These are phyloP conservation scores for Brienomyrus brachyistius DNA, from an alignment of 2,113 vertebrate species.

Conservation along the genomic window DNA sequence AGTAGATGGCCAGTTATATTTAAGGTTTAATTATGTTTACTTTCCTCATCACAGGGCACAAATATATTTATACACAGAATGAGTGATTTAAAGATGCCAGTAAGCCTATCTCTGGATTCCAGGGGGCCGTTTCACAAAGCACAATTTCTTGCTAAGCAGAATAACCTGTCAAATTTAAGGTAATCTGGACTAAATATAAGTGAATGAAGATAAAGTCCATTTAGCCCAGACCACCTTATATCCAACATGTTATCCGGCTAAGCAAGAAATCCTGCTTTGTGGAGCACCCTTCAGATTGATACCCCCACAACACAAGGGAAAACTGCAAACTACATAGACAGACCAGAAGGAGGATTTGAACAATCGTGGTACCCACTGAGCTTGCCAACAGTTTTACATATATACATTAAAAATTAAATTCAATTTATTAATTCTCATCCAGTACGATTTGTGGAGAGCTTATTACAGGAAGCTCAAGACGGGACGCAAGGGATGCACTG, in stretches of 20 bases:
- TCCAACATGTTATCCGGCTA: too few species aligned
- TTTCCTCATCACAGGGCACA: background rate
- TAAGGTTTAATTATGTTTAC: background rate
- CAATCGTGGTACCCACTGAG: background rate
- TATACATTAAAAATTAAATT: background rate
- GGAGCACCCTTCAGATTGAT: background rate
- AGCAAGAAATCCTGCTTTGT: too few species aligned
- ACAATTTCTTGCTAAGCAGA: too few species aligned
- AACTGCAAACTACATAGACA: background rate
- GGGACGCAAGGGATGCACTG: rapidly evolving
- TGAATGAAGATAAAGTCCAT: too few species aligned
- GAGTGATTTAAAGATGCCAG: background rate
- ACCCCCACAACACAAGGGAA: background rate
- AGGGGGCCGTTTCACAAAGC: too few species aligned
- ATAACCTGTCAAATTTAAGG: too few species aligned
- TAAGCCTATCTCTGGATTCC: background rate
- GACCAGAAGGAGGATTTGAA: background rate
- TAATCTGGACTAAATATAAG: too few species aligned
- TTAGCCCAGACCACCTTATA: too few species aligned
- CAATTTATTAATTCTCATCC: background rate
- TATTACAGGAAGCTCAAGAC: background rate
- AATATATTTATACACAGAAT: background rate
- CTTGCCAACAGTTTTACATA: background rate
- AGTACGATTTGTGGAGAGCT: background rate
- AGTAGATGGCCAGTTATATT: background rate